phyloP scores from a whole-genome alignment of 2,113 vertebrate species.

The Ariopsis seemanni region DNA sequence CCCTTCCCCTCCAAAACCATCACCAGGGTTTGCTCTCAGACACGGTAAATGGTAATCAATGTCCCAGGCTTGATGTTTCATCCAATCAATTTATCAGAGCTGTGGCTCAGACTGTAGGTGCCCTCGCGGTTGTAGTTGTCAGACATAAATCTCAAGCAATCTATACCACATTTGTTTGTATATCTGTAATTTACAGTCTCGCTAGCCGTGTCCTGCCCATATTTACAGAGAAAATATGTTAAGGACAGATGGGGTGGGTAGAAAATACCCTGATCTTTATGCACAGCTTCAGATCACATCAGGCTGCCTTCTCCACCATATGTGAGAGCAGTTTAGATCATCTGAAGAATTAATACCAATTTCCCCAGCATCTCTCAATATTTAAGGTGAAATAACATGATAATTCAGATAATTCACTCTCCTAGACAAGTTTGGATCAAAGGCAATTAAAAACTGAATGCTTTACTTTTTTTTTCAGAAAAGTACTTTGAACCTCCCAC shows the following conservation, averaged over 20 bases:
- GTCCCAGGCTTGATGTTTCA: constrained; percentile 64
- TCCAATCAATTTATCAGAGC: constrained; percentile 64
- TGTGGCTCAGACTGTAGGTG: constrained; percentile 23
- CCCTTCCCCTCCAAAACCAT: constrained; percentile 39
- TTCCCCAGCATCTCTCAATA: background rate
- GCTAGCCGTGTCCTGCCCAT: constrained; percentile 66
- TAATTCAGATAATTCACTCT: background rate
- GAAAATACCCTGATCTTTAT: constrained; percentile 8
- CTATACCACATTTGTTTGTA: constrained; percentile 59
- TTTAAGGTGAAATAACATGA: background rate
- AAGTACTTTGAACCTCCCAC: constrained; percentile 15
- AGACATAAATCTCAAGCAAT: constrained; percentile 73
- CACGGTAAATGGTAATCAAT: constrained; percentile 77
- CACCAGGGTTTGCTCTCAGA: constrained; percentile 65
- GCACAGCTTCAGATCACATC: background rate
- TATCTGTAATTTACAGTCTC: constrained; percentile 69
- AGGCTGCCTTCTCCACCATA: background rate
- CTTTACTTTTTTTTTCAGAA: background rate
- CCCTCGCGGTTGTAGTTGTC: constrained; percentile 53
- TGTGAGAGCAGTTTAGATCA: background rate
- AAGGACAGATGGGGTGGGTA: background rate
- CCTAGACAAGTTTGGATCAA: background rate
- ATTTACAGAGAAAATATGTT: constrained; percentile 40
- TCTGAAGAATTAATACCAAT: background rate
- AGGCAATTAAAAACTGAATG: background rate